Base-by-base conservation (phyloP, 2,888 invertebrate genomes). In the Campoletis raptor region DNA sequence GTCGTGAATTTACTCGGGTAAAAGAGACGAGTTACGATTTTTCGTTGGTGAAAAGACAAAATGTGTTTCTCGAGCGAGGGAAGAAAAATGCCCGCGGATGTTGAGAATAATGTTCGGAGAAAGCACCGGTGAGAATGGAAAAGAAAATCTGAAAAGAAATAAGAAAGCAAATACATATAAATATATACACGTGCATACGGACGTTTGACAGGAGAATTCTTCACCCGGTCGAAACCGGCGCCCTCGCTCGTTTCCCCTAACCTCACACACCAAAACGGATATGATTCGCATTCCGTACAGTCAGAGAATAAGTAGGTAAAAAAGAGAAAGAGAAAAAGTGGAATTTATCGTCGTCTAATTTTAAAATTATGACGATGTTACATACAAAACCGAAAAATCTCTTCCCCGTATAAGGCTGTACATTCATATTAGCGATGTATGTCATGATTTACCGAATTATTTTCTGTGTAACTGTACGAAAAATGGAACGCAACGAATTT, bases 341-440 rank as follows among this genome's bases (percentile, higher is more conserved):
- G 77, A 85, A 85, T 83, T 82, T 87, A 85, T 87, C 79, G 81
- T 82, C 84, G 85, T 87, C 82, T 87, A 87, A 87, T 85, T 85
- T 87, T 87, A 85, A 87, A 85, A 87, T 85, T 82, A 85, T 87
- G 85, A 81, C 81, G 76, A 81, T 77, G 66, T 40, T 54, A 80
- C 80, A 70, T 48, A 57, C 73, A 72, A 54, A 45, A 79, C 37
- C 73, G 64, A 77, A 78, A 69, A 61, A 80, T 84, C 74, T 54
- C 79, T 73, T 37, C 8, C 30, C 48, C 37, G 37, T 45, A 24
- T 40, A 72, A 54, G 66, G 66, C 42, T 66, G 36, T 36, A 54
- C 57, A 83, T 77, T 52, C 74, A 40, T 69, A 70, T 40, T 40
- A 61, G 64, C 24, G 61, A 57, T n/a, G 61, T 77, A 61, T 40